phyloP scores from a whole-genome alignment of 1,140 invertebrate species.

The Macrostomum lignano region DNA sequence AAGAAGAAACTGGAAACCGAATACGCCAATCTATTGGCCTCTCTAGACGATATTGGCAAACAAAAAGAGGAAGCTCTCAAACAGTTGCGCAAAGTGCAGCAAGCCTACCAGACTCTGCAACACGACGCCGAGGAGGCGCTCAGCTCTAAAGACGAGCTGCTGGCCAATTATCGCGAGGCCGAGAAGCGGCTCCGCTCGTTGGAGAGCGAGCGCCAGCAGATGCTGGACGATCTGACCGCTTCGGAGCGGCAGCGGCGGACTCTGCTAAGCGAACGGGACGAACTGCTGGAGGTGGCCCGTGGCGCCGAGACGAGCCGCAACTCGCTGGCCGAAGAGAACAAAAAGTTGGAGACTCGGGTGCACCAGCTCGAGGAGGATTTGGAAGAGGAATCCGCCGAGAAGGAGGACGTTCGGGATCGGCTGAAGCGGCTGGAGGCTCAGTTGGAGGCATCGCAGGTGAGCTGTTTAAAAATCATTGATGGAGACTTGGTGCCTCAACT shows the following conservation, averaged over 20 bases:
- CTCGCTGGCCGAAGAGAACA: constrained; percentile 1
- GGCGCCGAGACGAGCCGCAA: background rate
- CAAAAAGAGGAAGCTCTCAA: constrained; percentile 3
- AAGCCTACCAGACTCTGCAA: background rate
- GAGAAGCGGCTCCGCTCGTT: background rate
- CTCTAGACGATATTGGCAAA: background rate
- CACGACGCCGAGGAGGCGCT: constrained; percentile 2
- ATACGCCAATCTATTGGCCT: background rate
- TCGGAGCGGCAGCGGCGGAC: background rate
- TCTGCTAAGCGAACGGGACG: background rate
- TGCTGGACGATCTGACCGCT: background rate
- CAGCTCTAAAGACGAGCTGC: background rate
- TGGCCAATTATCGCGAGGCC: background rate
- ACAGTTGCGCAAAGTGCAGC: constrained; percentile 4
- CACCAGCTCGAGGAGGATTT: background rate
- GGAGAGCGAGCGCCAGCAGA: background rate
- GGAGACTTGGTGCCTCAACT: too few relatives aligned
- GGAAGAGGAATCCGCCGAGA: background rate
- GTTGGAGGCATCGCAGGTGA: too few relatives aligned
- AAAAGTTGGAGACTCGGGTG: constrained; percentile 1
- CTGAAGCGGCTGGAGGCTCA: background rate
- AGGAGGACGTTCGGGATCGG: background rate
- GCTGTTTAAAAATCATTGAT: too few relatives aligned
- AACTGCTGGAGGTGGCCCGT: background rate
- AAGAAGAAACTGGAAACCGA: constrained; percentile 3